phyloP scores from a whole-genome alignment of 1,140 invertebrate genomes.

The Aphidius ervi region DNA sequence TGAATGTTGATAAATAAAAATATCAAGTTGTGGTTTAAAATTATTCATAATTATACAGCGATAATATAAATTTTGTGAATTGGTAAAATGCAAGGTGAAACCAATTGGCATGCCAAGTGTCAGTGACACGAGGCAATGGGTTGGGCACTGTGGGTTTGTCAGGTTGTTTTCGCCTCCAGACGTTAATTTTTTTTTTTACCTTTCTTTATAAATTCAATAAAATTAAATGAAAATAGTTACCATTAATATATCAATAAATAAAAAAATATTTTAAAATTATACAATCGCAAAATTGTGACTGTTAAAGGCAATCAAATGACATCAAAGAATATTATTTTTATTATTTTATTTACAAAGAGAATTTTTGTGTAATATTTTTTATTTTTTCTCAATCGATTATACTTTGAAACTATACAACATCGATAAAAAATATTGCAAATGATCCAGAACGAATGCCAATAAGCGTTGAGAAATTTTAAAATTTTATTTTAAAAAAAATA shows the following conservation, averaged over 20 bases:
- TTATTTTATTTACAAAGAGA: no score
- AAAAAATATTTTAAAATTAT: no score
- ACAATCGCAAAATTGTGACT: no score
- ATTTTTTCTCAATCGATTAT: no score
- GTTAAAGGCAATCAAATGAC: no score
- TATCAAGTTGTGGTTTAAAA: background rate
- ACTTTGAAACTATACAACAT: no score
- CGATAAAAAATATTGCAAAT: no score
- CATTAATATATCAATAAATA: no score
- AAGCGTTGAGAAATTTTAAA: background rate
- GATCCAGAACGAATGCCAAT: no score
- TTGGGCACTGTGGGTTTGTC: conserved; percentile 27
- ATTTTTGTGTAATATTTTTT: no score
- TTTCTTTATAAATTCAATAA: background rate
- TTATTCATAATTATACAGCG: background rate
- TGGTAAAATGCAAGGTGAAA: conserved; percentile 13
- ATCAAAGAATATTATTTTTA: no score
- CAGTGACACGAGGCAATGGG: conserved; percentile 22
- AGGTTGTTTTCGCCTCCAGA: conserved; percentile 13
- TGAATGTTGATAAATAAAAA: background rate
- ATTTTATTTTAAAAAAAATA: conserved; percentile 3
- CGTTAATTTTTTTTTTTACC: background rate
- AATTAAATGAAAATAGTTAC: no score
- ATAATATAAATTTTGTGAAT: background rate
- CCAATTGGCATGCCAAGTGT: conserved; percentile 3